Percentiles rank a stretch among this genome's conserved stretches.
These are phyloP conservation scores for Brachyhypopomus occidentalis DNA, from an alignment of 2,113 vertebrate genomes.

Conservation along the genomic window DNA sequence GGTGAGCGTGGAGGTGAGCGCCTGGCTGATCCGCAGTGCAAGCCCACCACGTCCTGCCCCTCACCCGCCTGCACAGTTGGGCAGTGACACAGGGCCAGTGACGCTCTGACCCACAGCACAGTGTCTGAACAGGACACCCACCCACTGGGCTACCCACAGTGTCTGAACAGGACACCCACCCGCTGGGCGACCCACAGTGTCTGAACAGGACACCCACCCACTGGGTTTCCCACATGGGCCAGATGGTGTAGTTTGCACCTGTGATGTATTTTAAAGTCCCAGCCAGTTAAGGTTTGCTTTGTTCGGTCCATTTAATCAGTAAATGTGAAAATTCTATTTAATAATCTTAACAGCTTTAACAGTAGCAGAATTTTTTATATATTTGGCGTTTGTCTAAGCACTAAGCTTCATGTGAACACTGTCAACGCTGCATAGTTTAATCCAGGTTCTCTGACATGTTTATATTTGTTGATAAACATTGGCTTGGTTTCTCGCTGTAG, in stretches of 20 bases:
- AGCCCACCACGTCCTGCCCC: constrained; percentile 33
- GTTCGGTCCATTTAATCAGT: neutral
- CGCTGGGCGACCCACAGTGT: neutral
- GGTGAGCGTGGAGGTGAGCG: constrained; percentile 19
- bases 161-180: too few species aligned
- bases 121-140: neutral
- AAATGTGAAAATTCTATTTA: neutral
- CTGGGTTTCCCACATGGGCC: neutral
- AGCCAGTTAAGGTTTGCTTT: neutral
- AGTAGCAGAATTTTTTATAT: constrained; percentile 4
- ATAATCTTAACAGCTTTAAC: neutral
- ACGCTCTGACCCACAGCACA: constrained; percentile 8
- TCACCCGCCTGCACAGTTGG: constrained; percentile 51
- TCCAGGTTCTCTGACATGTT: too few species aligned
- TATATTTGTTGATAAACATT: too few species aligned
- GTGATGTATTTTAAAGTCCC: too few species aligned
- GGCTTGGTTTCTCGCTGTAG: too few species aligned
- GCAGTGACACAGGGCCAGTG: neutral
- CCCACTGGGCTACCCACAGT: neutral
- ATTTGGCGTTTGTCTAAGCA: too few species aligned
- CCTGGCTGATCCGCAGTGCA: constrained; percentile 55
- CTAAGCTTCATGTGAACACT: too few species aligned
- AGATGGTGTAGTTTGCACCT: constrained; percentile 31
- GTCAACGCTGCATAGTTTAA: too few species aligned
- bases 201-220: neutral